Evolutionary conservation across 2,888 invertebrate genomes (phyloP), one percentile per base, ranked within the genome.

Genomic region (Cremastinae sp.): DNA sequence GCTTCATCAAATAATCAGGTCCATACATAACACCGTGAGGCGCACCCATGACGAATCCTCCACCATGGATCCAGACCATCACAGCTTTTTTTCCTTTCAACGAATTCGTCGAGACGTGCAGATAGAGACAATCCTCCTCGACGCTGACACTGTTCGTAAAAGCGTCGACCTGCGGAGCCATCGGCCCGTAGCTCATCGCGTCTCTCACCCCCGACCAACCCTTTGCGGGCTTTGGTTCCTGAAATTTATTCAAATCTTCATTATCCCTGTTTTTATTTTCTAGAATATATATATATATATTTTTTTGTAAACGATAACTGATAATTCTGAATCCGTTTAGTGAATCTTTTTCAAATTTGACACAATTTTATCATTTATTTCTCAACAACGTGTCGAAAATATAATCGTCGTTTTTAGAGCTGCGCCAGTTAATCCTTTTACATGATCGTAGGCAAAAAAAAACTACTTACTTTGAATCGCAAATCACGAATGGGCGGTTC

Each of bases 401-500:
- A n/a, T n/a, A n/a, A n/a, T n/a, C n/a, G n/a, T n/a, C n/a, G n/a
- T n/a, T n/a, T n/a, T n/a, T n/a, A n/a, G n/a, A n/a, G n/a, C n/a
- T n/a, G n/a, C n/a, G n/a, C n/a, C n/a, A n/a, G n/a, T n/a, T n/a
- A n/a, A n/a, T n/a, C n/a, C n/a, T n/a, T n/a, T n/a, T n/a, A n/a
- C n/a, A n/a, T n/a, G n/a, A n/a, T n/a, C n/a, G n/a, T n/a, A n/a
- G n/a, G n/a, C 0, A 47, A 65, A 83, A 84, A 78, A 68, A 65
- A 7, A 61, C 12, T 14, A 62, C 56, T 78, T 84, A 90, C 90
- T 86, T 87, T 87, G 47, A 90, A 90, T 79, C 90, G 84, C 0
- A 90, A 84, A 7, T 87, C 74, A 0, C 86, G 89, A n/a, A 90
- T 36, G 0, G 90, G 90, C 3, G 90, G 87, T 51, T 86, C 84